Evolutionary conservation across 2,888 invertebrate genomes (phyloP).

Genomic region (Rhagonycha fulva): DNA sequence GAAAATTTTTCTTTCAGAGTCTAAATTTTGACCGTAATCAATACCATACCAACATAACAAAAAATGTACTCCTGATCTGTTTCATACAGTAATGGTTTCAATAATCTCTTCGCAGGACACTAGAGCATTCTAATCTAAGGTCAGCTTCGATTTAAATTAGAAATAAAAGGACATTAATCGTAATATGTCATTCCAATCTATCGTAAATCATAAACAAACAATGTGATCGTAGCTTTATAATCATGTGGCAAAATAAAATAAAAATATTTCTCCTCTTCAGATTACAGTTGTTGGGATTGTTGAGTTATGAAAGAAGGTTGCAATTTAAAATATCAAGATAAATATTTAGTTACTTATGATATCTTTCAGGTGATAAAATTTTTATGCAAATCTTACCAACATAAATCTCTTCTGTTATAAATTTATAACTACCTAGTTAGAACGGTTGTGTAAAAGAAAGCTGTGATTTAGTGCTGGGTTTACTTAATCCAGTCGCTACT

Average conservation of each 20-base stretch:
- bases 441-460: constrained; percentile 2
- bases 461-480: constrained; percentile 21
- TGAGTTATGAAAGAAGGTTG: not conserved
- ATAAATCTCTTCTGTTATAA: constrained; percentile 22
- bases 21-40: no score
- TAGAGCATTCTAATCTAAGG: not conserved
- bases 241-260: not conserved
- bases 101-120: not conserved
- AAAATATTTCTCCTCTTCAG: not conserved
- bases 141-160: not conserved
- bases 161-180: not conserved
- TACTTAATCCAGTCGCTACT: constrained; percentile 10
- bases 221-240: not conserved
- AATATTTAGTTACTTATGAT: not conserved
- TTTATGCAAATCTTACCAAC: constrained; percentile 22
- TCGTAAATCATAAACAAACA: not conserved
- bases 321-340: not conserved
- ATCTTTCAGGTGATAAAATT: constrained; percentile 11
- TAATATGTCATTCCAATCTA: not conserved
- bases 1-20: no score
- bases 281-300: not conserved
- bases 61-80: no score
- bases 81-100: no score
- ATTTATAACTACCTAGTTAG: constrained; percentile 21
- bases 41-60: no score